Base-by-base conservation (phyloP, 2,888 invertebrate genomes). In the Agrochola lota region DNA sequence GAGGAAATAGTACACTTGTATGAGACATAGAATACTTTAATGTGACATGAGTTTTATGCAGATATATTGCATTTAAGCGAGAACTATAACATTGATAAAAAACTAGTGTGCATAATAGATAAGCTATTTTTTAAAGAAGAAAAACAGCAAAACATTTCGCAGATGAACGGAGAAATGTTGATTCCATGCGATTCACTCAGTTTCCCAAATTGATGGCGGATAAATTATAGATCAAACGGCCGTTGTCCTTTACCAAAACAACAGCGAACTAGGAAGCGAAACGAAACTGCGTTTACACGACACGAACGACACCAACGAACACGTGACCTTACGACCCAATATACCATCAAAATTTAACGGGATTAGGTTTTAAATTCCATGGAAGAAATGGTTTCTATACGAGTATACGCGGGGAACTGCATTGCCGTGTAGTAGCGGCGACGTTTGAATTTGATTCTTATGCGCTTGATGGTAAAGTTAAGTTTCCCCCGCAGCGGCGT, bases 251-350 rank as follows among this genome's bases (percentile, higher is more conserved):
- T 78, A 78, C 60, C 72, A 62, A 80, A 85, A 81, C 72, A 84
- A 80, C 76, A 70, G 60, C 82, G 73, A 76, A 77, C 75, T 79
- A 79, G 78, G 80, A 88, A 87, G 77, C 77, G 84, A 82, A 82
- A 83, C 84, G 80, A 81, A 85, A 79, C 84, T 85, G 84, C 88
- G 77, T 85, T 82, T 81, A 84, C 77, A 81, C 77, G 74, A 85
- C 77, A 83, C 59, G 57, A 60, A 40, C 83, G 74, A 81, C 46
- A 81, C 46, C 63, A 82, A n/a, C 76, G 17, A 43, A 70, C 35
- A 80, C 74, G 76, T 62, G 5, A 30, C 7, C 7, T n/a, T 20
- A n/a, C 43, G 11, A 67, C 0, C 66, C 43, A 11, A 71, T 71
- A 77, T 40, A 70, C 46, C 15, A 35, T 71, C 46, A 81, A 76